These are phyloP conservation scores for Drosophila ezoana DNA, from an alignment of 2,888 invertebrate species.

Conservation along the genomic window DNA sequence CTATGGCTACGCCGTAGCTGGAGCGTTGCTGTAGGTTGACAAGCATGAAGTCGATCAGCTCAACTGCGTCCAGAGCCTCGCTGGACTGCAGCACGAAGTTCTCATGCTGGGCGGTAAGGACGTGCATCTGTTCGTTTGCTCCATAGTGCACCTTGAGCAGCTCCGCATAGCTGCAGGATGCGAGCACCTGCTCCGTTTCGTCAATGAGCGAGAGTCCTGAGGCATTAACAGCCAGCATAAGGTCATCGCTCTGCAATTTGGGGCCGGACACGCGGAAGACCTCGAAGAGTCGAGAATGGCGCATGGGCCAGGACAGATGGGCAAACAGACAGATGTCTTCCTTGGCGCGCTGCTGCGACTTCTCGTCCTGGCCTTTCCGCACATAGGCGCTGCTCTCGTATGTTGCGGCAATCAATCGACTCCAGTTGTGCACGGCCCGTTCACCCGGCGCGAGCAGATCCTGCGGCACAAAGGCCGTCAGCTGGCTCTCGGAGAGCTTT, in stretches of 20 bases:
- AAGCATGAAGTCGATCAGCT: slow-evolving; percentile 92
- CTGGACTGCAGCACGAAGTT: slow-evolving; percentile 96
- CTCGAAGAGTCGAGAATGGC: slow-evolving; percentile 97
- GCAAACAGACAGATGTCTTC: slow-evolving; percentile 96
- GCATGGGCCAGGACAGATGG: slow-evolving; percentile 96
- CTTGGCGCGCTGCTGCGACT: slow-evolving; percentile 90
- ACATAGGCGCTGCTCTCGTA: slow-evolving; percentile 91
- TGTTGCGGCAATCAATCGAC: slow-evolving; percentile 89
- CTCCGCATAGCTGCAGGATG: slow-evolving; percentile 95
- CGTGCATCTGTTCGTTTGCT: slow-evolving; percentile 88
- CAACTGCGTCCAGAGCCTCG: slow-evolving; percentile 93
- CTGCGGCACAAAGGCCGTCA: slow-evolving; percentile 78
- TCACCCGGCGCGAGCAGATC: slow-evolving; percentile 86
- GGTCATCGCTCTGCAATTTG: slow-evolving; percentile 88
- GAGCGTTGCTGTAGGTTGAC: slow-evolving; percentile 95
- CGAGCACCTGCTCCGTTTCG: slow-evolving; percentile 94
- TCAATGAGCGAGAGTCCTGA: slow-evolving; percentile 96
- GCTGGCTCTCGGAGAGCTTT: slow-evolving; percentile 35
- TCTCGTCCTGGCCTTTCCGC: slow-evolving; percentile 86
- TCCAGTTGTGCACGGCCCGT: slow-evolving; percentile 89
- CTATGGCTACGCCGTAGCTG: slow-evolving; percentile 91
- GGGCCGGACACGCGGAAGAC: slow-evolving; percentile 92
- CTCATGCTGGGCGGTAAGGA: slow-evolving; percentile 94
- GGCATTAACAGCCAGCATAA: slow-evolving; percentile 97
- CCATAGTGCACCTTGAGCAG: slow-evolving; percentile 88